Conservation (phyloP, 2,888 invertebrate genomes). For the Scaptomyza caliginosa region DNA sequence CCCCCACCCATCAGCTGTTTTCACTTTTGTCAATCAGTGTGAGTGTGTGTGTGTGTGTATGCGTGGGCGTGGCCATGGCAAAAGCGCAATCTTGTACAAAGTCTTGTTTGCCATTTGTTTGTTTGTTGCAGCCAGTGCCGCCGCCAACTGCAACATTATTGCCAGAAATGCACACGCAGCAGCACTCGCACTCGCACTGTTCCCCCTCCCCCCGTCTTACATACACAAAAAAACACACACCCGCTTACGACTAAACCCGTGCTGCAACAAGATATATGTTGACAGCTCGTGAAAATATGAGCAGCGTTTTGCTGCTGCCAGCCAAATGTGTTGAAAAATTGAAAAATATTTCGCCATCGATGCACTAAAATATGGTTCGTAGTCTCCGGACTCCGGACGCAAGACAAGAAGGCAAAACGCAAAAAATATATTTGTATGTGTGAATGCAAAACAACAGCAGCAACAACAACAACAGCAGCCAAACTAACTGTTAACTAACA, state of each 20-base stretch:
- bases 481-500: constrained; percentile 8
- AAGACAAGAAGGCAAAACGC: constrained; percentile 16
- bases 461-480: constrained; percentile 3
- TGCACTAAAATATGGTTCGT: constrained; percentile 71
- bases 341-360: constrained; percentile 77
- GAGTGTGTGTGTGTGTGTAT: neutral
- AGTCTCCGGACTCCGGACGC: constrained; percentile 10
- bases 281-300: constrained; percentile 75
- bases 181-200: constrained; percentile 8
- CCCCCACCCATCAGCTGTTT: constrained; percentile 6
- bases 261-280: constrained; percentile 67
- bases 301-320: constrained; percentile 75
- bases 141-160: constrained; percentile 58
- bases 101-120: constrained; percentile 54
- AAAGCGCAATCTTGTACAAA: constrained; percentile 53
- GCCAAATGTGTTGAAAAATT: constrained; percentile 78
- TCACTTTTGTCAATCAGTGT: constrained; percentile 67
- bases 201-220: neutral
- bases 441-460: constrained; percentile 47
- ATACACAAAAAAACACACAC: neutral
- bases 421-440: constrained; percentile 5
- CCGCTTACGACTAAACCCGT: neutral
- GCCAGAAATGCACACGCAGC: constrained; percentile 71
- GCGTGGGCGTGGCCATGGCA: constrained; percentile 48
- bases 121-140: neutral